phyloP scores from a whole-genome alignment of 2,797 vertebrate species.

The Oreortyx pictus region DNA sequence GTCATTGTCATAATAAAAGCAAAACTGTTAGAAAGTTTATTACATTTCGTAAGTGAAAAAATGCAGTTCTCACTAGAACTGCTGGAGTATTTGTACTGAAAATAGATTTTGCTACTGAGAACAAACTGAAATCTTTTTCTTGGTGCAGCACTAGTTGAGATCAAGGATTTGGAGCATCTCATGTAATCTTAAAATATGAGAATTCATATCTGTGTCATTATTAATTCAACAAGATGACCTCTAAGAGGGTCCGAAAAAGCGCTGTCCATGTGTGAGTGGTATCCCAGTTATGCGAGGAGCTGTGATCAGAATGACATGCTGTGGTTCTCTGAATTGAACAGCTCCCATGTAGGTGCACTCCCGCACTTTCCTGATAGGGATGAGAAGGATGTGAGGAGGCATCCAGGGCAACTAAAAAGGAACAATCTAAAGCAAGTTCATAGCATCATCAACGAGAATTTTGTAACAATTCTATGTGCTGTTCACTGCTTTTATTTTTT shows the following conservation, averaged over 20 bases:
- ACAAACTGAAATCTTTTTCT: not conserved
- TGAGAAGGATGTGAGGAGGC: not conserved
- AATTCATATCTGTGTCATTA: not conserved
- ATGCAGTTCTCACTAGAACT: not conserved
- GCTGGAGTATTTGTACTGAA: not conserved
- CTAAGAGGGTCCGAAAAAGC: not conserved
- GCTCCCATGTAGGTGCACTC: fast-evolving
- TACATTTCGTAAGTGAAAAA: not conserved
- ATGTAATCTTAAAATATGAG: not conserved
- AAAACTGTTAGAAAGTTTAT: not conserved
- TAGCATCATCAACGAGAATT: not conserved
- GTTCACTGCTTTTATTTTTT: not conserved
- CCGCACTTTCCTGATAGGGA: not conserved
- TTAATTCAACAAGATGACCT: not conserved
- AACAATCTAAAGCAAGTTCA: not conserved
- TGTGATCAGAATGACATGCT: not conserved
- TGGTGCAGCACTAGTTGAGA: not conserved
- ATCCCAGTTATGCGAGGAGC: not conserved
- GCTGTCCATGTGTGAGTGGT: not conserved
- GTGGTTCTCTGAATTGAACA: not conserved
- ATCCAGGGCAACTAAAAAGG: not conserved
- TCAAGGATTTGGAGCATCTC: not conserved
- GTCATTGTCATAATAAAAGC: not conserved
- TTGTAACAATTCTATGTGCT: not conserved
- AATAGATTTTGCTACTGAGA: not conserved